phyloP scores from a whole-genome alignment of 2,113 vertebrate species.

The Ploceus nigricollis region DNA sequence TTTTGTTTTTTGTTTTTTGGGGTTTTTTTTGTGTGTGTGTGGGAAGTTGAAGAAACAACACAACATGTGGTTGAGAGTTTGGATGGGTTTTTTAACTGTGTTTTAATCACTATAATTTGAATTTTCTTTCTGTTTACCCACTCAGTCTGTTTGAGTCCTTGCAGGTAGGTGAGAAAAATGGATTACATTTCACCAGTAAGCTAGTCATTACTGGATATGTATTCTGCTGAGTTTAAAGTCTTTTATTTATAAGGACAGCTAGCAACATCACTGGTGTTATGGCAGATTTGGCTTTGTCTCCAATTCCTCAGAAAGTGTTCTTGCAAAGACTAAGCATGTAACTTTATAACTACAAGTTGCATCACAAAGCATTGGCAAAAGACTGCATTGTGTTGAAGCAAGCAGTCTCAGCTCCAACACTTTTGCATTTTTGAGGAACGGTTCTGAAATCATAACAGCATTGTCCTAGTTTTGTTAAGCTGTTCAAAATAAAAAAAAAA shows the following conservation, averaged over 20 bases:
- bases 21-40: accelerated
- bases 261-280: not conserved
- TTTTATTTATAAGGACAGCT: not conserved
- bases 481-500: not conserved
- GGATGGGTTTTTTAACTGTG: not conserved
- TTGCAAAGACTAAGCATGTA: not conserved
- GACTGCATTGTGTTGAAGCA: not conserved
- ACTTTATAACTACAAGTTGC: not conserved
- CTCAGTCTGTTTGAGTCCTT: not conserved
- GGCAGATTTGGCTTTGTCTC: not conserved
- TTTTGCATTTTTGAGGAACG: not conserved
- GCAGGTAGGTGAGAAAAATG: not conserved
- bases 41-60: not conserved
- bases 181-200: not conserved
- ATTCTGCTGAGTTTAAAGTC: not conserved
- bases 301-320: not conserved
- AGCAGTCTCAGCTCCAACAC: not conserved
- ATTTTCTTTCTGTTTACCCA: not conserved
- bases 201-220: not conserved
- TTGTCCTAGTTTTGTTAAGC: not conserved
- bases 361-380: not conserved
- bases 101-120: not conserved
- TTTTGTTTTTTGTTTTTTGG: not conserved
- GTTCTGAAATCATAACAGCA: not conserved
- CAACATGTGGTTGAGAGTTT: not conserved